phyloP scores from a whole-genome alignment of 1,140 invertebrate genomes.

The Drosophila bocqueti region DNA sequence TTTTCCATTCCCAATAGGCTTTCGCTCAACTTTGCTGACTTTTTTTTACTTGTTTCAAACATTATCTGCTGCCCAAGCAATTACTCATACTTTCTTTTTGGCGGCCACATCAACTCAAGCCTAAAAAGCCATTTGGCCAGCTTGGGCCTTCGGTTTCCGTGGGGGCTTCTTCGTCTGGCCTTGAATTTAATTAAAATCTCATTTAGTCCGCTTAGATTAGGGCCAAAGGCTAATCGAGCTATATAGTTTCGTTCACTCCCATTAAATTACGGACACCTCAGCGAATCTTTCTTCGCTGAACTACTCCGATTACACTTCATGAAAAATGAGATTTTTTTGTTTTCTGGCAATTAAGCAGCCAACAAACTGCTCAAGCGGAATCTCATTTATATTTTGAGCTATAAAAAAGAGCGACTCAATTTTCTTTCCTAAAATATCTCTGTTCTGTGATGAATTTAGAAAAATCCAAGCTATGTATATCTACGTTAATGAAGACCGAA shows the following conservation, averaged over 20 bases:
- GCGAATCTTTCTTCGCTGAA: background rate
- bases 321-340: conserved; percentile 24
- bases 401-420: background rate
- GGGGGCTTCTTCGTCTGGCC: conserved; percentile 57
- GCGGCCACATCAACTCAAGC: conserved; percentile 42
- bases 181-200: conserved; percentile 75
- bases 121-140: conserved; percentile 36
- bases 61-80: conserved; percentile 43
- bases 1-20: background rate
- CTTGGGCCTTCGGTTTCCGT: conserved; percentile 24
- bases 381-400: conserved; percentile 29
- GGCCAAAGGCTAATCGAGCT: conserved; percentile 49
- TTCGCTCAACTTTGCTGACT: background rate
- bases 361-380: conserved; percentile 21
- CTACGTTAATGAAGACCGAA: no score
- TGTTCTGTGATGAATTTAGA: background rate
- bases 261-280: conserved; percentile 7
- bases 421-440: background rate
- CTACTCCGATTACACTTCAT: conserved; percentile 18
- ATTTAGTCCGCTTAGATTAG: conserved; percentile 56
- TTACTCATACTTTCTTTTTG: conserved; percentile 43
- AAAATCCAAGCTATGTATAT: background rate
- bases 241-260: conserved; percentile 13
- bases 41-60: background rate
- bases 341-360: conserved; percentile 56